Evolutionary conservation across 1,140 invertebrate species (phyloP).

Genomic region (Lepidurus packardi): DNA sequence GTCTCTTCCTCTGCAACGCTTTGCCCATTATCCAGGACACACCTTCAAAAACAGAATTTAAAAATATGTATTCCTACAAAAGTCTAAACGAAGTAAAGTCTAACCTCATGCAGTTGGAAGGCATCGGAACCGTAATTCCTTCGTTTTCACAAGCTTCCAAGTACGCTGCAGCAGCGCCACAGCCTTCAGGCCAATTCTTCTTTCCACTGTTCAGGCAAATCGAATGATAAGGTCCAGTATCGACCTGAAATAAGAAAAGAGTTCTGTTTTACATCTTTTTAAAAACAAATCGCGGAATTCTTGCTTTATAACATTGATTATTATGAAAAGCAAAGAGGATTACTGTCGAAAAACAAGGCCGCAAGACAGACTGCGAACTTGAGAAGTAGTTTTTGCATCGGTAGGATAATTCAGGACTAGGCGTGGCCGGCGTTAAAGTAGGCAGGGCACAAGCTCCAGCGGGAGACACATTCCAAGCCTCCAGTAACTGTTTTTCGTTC

Average conservation of each 20-base stretch:
- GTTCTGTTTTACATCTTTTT: background rate
- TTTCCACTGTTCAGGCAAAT: constrained; percentile 56
- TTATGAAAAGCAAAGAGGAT: background rate
- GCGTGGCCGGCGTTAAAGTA: background rate
- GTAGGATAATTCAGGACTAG: background rate
- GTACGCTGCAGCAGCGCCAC: constrained; percentile 69
- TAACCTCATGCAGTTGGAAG: constrained; percentile 68
- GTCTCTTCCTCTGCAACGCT: constrained; percentile 63
- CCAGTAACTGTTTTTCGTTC: constrained; percentile 48
- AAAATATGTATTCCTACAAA: background rate
- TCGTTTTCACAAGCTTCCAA: constrained; percentile 63
- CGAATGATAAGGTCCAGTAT: constrained; percentile 54
- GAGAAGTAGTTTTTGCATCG: constrained; percentile 24
- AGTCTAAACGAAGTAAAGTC: background rate
- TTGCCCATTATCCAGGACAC: constrained; percentile 50
- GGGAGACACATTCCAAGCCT: constrained; percentile 37
- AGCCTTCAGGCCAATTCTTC: constrained; percentile 48
- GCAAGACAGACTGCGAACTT: background rate
- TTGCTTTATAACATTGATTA: background rate
- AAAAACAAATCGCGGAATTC: background rate
- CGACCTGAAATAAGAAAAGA: constrained; percentile 45
- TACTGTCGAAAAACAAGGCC: background rate
- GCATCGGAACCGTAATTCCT: constrained; percentile 69
- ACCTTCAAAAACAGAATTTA: constrained; percentile 35
- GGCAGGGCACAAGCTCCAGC: background rate